Evolutionary conservation across 2,888 invertebrate genomes (phyloP).

Genomic region (Polietes domitor): DNA sequence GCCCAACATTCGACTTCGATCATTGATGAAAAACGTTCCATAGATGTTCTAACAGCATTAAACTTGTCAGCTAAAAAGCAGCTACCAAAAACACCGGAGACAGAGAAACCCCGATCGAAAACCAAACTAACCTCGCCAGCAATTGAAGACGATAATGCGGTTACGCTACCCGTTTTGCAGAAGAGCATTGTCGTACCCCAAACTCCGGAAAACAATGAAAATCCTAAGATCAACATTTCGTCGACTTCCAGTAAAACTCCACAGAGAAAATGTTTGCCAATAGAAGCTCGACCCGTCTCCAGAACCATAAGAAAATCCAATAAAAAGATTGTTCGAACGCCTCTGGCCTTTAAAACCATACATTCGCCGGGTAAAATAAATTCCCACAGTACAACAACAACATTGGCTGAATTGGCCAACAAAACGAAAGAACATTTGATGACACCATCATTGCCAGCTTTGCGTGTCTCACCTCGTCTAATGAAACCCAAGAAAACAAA

Average conservation of each 20-base stretch:
- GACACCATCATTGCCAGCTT: slow-evolving; percentile 5
- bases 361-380: slow-evolving; percentile 61
- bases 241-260: slow-evolving; percentile 43
- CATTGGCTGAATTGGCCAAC: slow-evolving; percentile 44
- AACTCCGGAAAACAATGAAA: slow-evolving; percentile 27
- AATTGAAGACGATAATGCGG: slow-evolving; percentile 55
- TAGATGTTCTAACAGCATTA: slow-evolving; percentile 76
- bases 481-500: slow-evolving; percentile 51
- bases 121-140: not conserved
- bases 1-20: slow-evolving; percentile 21
- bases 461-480: slow-evolving; percentile 61
- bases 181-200: slow-evolving; percentile 31
- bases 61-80: slow-evolving; percentile 78
- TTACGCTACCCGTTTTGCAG: slow-evolving; percentile 45
- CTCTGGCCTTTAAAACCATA: slow-evolving; percentile 64
- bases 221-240: slow-evolving; percentile 44
- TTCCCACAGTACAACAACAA: slow-evolving; percentile 61
- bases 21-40: slow-evolving; percentile 67
- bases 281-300: slow-evolving; percentile 73
- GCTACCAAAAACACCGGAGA: slow-evolving; percentile 42
- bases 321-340: slow-evolving; percentile 67
- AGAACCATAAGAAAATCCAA: slow-evolving; percentile 51
- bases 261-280: slow-evolving; percentile 71
- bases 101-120: slow-evolving; percentile 24
- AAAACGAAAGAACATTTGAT: slow-evolving; percentile 35